These are phyloP conservation scores for Magallana nippona DNA, from an alignment of 2,888 invertebrate genomes.

Conservation along the genomic window DNA sequence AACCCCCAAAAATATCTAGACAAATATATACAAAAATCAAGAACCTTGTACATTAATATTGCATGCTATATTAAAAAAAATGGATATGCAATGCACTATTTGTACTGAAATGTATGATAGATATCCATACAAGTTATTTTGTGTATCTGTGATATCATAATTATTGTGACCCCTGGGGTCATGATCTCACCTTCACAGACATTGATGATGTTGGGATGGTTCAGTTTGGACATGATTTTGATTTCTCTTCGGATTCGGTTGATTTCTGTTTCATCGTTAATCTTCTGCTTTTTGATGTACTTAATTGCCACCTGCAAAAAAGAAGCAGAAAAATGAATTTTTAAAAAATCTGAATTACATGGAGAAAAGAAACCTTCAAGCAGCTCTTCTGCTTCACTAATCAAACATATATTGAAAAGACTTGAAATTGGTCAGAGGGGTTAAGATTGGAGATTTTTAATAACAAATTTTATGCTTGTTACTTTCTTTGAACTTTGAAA, in stretches of 20 bases:
- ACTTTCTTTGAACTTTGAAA: not conserved
- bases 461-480: not conserved
- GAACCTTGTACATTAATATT: too few relatives aligned
- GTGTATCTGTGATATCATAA: not conserved
- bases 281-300: conserved; percentile 81
- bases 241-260: conserved; percentile 97
- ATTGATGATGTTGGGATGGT: conserved; percentile 99
- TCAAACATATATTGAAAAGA: not conserved
- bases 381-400: not conserved
- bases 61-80: too few relatives aligned
- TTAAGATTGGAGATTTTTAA: not conserved
- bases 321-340: not conserved
- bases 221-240: conserved; percentile 98
- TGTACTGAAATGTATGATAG: too few relatives aligned
- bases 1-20: too few relatives aligned
- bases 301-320: conserved; percentile 92
- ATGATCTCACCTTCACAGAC: conserved; percentile 94
- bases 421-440: not conserved
- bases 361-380: not conserved
- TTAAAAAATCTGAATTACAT: not conserved
- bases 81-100: too few relatives aligned
- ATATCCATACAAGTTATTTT: too few relatives aligned
- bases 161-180: not conserved
- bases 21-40: too few relatives aligned
- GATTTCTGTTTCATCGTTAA: conserved; percentile 91